Evolutionary conservation across 2,113 vertebrate species (phyloP), one percentile per base, ranked within the genome.

Genomic region (Aix galericulata): DNA sequence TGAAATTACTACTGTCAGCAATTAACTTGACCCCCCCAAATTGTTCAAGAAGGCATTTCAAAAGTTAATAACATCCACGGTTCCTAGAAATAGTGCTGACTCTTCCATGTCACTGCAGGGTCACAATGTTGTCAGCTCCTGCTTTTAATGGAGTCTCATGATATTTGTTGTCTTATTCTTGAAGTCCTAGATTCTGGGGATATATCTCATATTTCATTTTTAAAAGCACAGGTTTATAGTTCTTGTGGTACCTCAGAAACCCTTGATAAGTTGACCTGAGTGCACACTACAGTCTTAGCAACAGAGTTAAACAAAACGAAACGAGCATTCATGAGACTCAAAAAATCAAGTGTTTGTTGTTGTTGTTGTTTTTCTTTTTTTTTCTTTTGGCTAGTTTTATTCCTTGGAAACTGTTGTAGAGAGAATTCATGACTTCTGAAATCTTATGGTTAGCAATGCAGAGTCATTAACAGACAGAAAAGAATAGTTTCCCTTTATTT

Each of bases 131-230:
- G 72, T 72, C 85, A 90, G 76, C 73, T 88, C 58, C 64, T 88
- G 75, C 32, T 83, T 94, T 95, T 93, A 91, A 91, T 81, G 46
- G 88, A 86, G 68, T 80, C 68, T 91, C 68, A 89, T 75, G 75
- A 27, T n/a, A 94, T 68, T 85, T 94, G 44, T 56, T 78, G 31
- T 9, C 9, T 80, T 62, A 71, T 11, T 0, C 50, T 53, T 36
- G 5, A 74, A 71, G 29, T 71, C 60, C 5, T 40, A 90, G 66
- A 63, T 95, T 95, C 88, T 86, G 42, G 52, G 29, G 64, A 3
- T 64, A 72, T 56, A 88, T 25, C 27, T 93, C 44, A 42, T 76
- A 77, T 74, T 94, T 89, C 1, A 48, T 86, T 86, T 92, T 83
- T 27, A 50, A 86, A 95, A 88, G 63, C 36, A 56, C 15, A 60